Percentiles rank a stretch among this genome's conserved stretches.
phyloP scores from a whole-genome alignment of 2,888 invertebrate species.

The Cylindroiulus punctatus region DNA sequence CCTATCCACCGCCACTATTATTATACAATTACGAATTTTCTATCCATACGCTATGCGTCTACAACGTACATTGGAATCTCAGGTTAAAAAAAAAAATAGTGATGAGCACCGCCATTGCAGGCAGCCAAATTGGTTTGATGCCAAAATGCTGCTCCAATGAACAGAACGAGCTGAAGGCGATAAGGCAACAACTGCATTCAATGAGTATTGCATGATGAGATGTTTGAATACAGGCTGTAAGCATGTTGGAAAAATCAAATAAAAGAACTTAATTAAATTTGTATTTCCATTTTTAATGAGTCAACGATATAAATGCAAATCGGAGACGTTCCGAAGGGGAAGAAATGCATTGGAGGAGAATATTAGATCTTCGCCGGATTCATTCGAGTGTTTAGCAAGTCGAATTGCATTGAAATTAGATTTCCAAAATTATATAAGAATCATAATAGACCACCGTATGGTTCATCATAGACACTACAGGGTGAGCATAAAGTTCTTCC shows the following conservation, averaged over 20 bases:
- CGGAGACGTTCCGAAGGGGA: neutral
- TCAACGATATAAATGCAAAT: neutral
- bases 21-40: slow-evolving; percentile 37
- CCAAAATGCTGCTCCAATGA: neutral
- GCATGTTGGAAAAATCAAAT: neutral
- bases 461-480: too few species aligned
- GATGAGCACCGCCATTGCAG: neutral
- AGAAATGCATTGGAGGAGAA: neutral
- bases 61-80: neutral
- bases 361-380: neutral
- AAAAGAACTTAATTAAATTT: slow-evolving; percentile 27
- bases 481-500: too few species aligned
- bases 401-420: too few species aligned
- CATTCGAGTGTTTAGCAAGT: neutral
- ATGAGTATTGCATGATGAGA: slow-evolving; percentile 6
- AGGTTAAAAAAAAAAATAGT: neutral
- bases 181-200: neutral
- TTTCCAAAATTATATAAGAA: too few species aligned
- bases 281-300: neutral
- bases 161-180: neutral
- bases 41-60: neutral
- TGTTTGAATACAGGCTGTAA: slow-evolving; percentile 25
- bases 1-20: neutral
- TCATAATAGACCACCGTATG: too few species aligned
- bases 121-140: slow-evolving; percentile 2